Evolutionary conservation across 2,113 vertebrate genomes (phyloP).

Genomic region (Nipponia nippon): DNA sequence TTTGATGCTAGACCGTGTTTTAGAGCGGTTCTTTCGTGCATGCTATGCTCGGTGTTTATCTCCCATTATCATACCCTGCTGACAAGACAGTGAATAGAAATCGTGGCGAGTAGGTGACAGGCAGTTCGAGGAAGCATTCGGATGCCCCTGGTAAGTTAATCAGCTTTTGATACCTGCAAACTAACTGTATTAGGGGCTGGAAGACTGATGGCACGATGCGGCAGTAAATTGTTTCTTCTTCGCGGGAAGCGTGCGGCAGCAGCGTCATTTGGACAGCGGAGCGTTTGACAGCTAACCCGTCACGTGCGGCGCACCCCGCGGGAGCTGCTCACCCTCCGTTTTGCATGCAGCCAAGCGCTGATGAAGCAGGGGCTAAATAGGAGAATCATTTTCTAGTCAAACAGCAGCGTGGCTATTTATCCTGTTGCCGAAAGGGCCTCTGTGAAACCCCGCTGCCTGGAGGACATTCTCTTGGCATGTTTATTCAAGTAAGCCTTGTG

Average conservation of each 20-base stretch:
- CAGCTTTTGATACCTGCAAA: slow-evolving; percentile 58
- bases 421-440: background rate
- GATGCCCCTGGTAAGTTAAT: slow-evolving; percentile 46
- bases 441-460: background rate
- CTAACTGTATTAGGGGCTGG: background rate
- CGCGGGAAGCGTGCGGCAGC: slow-evolving; percentile 74
- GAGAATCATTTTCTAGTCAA: slow-evolving; percentile 82
- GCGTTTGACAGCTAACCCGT: slow-evolving; percentile 87
- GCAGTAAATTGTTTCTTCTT: slow-evolving; percentile 84
- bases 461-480: background rate
- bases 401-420: slow-evolving; percentile 66
- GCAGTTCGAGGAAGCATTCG: background rate
- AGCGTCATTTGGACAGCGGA: slow-evolving; percentile 83
- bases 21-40: background rate
- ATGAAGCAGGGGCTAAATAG: slow-evolving; percentile 78
- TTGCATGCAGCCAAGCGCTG: slow-evolving; percentile 70
- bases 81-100: slow-evolving; percentile 11
- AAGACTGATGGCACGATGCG: slow-evolving; percentile 60
- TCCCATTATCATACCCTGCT: background rate
- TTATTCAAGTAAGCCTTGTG: slow-evolving; percentile 5
- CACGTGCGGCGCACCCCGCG: slow-evolving; percentile 72
- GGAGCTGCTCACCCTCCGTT: slow-evolving; percentile 72
- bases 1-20: background rate
- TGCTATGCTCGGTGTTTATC: background rate
- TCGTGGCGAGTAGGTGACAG: background rate